Base-by-base conservation (phyloP, 2,888 invertebrate species). In the Urechis unicinctus region DNA sequence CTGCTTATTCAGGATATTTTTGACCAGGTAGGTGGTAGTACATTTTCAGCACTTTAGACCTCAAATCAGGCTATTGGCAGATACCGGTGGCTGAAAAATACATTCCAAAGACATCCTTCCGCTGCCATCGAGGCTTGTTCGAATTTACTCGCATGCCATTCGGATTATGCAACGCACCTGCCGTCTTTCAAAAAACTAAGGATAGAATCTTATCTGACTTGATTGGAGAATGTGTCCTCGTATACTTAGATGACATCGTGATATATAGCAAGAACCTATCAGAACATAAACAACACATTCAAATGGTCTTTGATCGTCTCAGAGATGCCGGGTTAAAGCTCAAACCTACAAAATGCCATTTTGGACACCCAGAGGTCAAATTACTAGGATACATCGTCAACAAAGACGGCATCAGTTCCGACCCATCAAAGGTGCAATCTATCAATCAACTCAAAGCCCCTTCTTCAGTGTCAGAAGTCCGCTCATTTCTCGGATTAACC, bases 51-150 rank as follows among this genome's bases (percentile, higher is more conserved):
- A 42, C 53, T 3, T 3, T 50, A n/a, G 57, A 57, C 24, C 41
- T 57, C 2, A 45, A 29, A 21, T 21, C 57, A 21, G 49, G 50
- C 3, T 57, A 55, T 50, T 31, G 41, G 3, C 55, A 57, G 25
- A 6, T 56, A 3, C 46, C 48, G 1, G 31, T 58, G 3, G 50
- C 36, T 17, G 24, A 36, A n/a, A 52, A 44, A n/a, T 17, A n/a
- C 26, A 31, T 25, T 2, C 31, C 21, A 17, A 56, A 56, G 31
- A 57, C 58, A 22, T 50, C 55, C 17, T 58, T 58, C 43, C 2
- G 3, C 25, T 57, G 57, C 28, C 54, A 49, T 25, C 28, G n/a
- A n/a, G n/a, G n/a, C n/a, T n/a, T n/a, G n/a, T n/a, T n/a, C n/a
- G n/a, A n/a, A n/a, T n/a, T n/a, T 28, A 2, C 54, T 53, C 2